Evolutionary conservation across 2,888 invertebrate genomes (phyloP).

Genomic region (Apomyelois bistriatella): DNA sequence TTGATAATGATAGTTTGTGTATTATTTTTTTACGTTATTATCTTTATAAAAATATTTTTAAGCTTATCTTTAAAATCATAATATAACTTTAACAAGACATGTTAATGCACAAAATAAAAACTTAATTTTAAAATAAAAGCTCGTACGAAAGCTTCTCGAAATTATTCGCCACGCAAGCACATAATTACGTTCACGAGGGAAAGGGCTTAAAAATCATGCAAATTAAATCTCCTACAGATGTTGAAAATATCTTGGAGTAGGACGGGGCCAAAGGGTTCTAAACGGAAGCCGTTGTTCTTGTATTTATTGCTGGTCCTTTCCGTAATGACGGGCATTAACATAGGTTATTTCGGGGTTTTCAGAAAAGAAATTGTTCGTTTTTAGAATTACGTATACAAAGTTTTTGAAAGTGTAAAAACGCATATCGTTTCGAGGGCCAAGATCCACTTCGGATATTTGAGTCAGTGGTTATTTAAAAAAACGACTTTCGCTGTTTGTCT

Average conservation of each 20-base stretch:
- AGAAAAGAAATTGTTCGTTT: too few species aligned
- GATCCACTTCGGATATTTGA: too few species aligned
- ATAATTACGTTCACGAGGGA: slow-evolving; percentile 4
- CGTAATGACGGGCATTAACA: background rate
- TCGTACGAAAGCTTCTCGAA: background rate
- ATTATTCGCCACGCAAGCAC: slow-evolving; percentile 7
- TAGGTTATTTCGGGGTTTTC: slow-evolving; percentile 1
- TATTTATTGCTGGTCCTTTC: background rate
- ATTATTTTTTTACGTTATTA: too few species aligned
- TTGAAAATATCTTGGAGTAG: background rate
- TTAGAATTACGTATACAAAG: too few species aligned
- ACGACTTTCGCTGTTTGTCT: too few species aligned
- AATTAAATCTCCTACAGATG: slow-evolving; percentile 5
- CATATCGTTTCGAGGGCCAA: too few species aligned
- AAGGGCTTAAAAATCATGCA: slow-evolving; percentile 8
- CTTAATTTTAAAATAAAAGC: background rate
- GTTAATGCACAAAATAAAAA: slow-evolving; percentile 1
- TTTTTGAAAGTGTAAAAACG: too few species aligned
- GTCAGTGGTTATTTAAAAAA: too few species aligned
- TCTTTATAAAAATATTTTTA: too few species aligned
- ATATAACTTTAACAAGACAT: too few species aligned
- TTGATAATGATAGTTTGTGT: too few species aligned
- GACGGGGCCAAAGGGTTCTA: background rate
- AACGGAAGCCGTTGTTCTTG: background rate
- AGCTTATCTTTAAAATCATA: too few species aligned